Percentiles rank a stretch among this genome's conserved stretches.
These are phyloP conservation scores for Hydractinia echinata DNA, from an alignment of 30 jellyfish, hydroid and myxozoan genomes.

Conservation along the genomic window DNA sequence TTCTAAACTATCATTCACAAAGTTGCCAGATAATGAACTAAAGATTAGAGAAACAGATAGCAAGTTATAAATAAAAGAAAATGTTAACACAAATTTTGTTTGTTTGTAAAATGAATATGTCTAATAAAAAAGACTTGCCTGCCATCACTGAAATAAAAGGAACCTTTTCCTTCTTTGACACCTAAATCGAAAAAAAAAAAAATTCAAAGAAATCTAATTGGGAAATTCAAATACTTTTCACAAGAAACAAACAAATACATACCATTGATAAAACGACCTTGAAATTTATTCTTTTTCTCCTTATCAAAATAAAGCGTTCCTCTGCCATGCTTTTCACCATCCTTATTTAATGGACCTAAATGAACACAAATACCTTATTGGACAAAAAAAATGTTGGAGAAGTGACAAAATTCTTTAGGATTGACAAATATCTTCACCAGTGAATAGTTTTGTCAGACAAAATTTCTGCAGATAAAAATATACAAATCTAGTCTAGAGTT, in stretches of 20 bases:
- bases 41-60: background rate
- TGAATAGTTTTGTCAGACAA: no score
- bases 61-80: background rate
- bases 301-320: slow-evolving; percentile 58
- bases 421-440: background rate
- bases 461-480: no score
- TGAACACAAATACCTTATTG: no score
- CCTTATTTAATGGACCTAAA: slow-evolving; percentile 52
- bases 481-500: no score
- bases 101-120: background rate
- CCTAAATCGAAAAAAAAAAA: slow-evolving; percentile 57
- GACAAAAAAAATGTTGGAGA: no score
- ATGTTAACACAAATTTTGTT: background rate
- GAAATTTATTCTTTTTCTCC: slow-evolving; percentile 54
- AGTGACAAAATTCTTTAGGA: background rate
- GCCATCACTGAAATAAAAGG: slow-evolving; percentile 75
- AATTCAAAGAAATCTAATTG: no score
- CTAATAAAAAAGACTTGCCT: slow-evolving; percentile 40
- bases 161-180: slow-evolving; percentile 71
- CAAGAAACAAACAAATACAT: background rate
- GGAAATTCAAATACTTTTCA: no score
- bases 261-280: slow-evolving; percentile 75
- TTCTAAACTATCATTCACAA: slow-evolving; percentile 52
- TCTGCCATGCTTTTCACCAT: slow-evolving; percentile 77
- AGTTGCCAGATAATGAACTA: slow-evolving; percentile 68